Conservation (phyloP, 1,140 invertebrate genomes). For the Drosophila quadrilineata region DNA sequence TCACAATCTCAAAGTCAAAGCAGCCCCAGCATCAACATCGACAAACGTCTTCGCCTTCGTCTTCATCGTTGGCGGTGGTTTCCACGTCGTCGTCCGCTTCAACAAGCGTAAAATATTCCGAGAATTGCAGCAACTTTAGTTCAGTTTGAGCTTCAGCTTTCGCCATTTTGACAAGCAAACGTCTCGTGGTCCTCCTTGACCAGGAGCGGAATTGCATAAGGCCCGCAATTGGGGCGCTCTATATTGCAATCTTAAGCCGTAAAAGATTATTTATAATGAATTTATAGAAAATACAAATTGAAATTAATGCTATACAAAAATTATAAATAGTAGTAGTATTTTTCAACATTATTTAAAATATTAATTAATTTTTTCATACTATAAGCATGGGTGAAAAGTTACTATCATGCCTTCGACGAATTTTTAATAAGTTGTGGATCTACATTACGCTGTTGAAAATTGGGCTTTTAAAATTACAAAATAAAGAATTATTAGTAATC, state of each 20-base stretch:
- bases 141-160: constrained; percentile 56
- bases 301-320: no score
- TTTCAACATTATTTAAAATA: no score
- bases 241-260: not conserved
- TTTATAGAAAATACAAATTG: no score
- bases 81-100: constrained; percentile 65
- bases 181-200: constrained; percentile 4
- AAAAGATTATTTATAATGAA: not conserved
- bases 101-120: constrained; percentile 78
- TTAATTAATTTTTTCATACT: no score
- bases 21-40: no score
- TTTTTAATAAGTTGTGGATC: no score
- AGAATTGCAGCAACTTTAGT: constrained; percentile 74
- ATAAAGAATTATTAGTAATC: not conserved
- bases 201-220: constrained; percentile 34
- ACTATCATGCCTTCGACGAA: no score
- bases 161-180: constrained; percentile 49
- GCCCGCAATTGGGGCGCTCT: constrained; percentile 31
- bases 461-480: no score
- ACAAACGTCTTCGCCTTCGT: constrained; percentile 16
- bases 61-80: constrained; percentile 66
- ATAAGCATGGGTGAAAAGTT: no score
- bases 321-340: no score
- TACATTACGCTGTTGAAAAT: no score
- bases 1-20: no score